Conservation (phyloP, 2,888 invertebrate species). For the Euzetes globulus region DNA sequence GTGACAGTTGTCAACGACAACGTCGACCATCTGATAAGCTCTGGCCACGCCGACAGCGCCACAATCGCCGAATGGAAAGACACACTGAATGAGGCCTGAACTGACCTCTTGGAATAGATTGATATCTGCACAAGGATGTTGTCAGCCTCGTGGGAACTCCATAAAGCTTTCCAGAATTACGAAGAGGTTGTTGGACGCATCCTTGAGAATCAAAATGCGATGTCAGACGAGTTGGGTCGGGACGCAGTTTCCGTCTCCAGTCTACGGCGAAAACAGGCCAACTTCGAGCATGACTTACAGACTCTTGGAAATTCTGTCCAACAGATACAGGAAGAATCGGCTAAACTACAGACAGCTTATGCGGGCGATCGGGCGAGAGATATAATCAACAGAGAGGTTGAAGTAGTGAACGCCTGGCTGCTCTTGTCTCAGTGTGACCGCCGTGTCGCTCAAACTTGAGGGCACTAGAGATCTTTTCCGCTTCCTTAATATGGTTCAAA, state of each 20-base stretch:
- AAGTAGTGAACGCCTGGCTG: constrained; percentile 92
- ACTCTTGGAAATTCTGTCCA: constrained; percentile 86
- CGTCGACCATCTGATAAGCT: constrained; percentile 89
- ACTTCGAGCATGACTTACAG: constrained; percentile 92
- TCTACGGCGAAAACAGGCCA: constrained; percentile 90
- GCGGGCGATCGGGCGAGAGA: constrained; percentile 95
- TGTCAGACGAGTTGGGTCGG: constrained; percentile 95
- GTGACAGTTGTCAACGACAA: constrained; percentile 91
- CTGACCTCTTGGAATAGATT: constrained; percentile 92
- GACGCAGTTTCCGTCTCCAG: constrained; percentile 95
- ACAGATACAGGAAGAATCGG: constrained; percentile 82
- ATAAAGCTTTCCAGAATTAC: constrained; percentile 99
- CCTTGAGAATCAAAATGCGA: constrained; percentile 81
- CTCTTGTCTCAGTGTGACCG: constrained; percentile 77
- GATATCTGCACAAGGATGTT: constrained; percentile 79
- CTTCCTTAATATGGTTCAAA: constrained; percentile 97
- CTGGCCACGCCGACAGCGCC: constrained; percentile 95
- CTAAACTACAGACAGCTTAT: constrained; percentile 83
- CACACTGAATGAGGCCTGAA: constrained; percentile 96
- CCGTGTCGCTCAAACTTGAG: constrained; percentile 68
- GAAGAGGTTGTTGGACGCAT: constrained; percentile 92
- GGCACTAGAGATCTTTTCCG: constrained; percentile 92
- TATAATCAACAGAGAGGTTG: constrained; percentile 88
- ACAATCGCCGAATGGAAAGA: constrained; percentile 99
- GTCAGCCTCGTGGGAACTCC: constrained; percentile 88